Evolutionary conservation across 37 sponge, comb jelly and placozoan species (phyloP), one percentile per base, ranked within the genome.

Genomic region (Tethya wilhelma): DNA sequence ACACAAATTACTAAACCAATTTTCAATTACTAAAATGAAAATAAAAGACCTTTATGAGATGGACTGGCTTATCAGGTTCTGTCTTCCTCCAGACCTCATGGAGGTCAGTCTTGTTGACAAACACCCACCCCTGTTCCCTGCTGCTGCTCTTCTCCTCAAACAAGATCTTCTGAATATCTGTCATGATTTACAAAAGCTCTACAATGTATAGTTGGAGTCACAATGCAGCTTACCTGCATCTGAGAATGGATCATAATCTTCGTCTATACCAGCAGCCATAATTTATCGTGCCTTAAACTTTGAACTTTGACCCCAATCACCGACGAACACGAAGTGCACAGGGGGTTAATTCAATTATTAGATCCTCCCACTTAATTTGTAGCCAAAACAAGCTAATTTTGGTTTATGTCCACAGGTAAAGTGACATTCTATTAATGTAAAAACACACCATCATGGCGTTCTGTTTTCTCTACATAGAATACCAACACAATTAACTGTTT

Each of bases 21-120:
- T n/a, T n/a, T n/a, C n/a, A n/a, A n/a, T n/a, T n/a, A n/a, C n/a
- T n/a, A n/a, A 58, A n/a, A 58, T 9, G 12, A 58, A 9, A 58
- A 58, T 14, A 9, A 58, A 28, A 14, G 59, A 86, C 86, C 75
- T 87, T 87, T 30, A 87, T 67, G 38, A 87, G 74, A 38, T 87
- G 81, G 5, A 80, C 70, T n/a, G 87, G 70, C 36, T 74, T 65
- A 49, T 68, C 40, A 0, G 56, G 56, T 0, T 81, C 81, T 1
- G 23, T 8, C 59, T 87, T 87, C 67, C 75, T 81, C 87, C 87
- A 87, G 0, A 87, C 38, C 44, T 87, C 87, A 22, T 43, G 36
- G 2, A 19, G 7, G 17, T 87, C 82, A 20, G 45, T 75, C 56
- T 53, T 80, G n/a, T 55, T 80, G 38, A 80, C 42, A 28, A 73